Base-by-base conservation (phyloP, 2,797 vertebrate species). In the Heliangelus exortis region DNA sequence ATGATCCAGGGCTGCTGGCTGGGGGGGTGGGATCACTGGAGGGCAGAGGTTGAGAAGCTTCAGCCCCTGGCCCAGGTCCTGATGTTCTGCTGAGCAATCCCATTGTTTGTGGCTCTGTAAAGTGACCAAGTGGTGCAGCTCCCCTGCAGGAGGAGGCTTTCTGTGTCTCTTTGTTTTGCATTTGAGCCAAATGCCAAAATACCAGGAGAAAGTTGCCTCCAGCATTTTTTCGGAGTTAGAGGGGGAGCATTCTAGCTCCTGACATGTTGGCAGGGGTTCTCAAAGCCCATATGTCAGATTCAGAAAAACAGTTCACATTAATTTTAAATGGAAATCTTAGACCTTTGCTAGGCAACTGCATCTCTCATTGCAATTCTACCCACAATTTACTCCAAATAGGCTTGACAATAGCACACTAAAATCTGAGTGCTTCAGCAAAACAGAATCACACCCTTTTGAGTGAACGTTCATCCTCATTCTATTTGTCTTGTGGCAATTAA, bases 261-360 rank as follows among this genome's bases (percentile, higher is more conserved):
- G 93, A 92, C 90, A 95, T 96, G 93, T 96, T 96, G 95, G 96
- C 94, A 93, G 94, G 92, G 93, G 39, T 83, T 95, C 94, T 83
- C 89, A 68, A 18, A 95, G 91, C 94, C 95, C 95, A 95, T 95
- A 96, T 96, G 96, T 94, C 95, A 94, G 78, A 89, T 54, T 68
- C 36, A 83, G 89, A 58, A 90, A 82, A 94, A 85, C 92, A 90
- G 93, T 92, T 95, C 84, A 94, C 92, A 92, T 96, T 96, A 83
- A 94, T 96, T 96, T 96, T 92, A 96, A 94, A 96, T 94, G 95
- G 93, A 94, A 95, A 96, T 95, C 90, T 68, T 68, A 95, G 95
- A 95, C 96, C 93, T 95, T 94, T 95, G 96, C 94, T 95, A 96
- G 93, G 96, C 93, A 96, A 95, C 95, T 95, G 6, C 92, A 43